These are phyloP conservation scores for Cyphomyrus discorhynchus DNA, from an alignment of 2,113 vertebrate genomes.

Conservation along the genomic window DNA sequence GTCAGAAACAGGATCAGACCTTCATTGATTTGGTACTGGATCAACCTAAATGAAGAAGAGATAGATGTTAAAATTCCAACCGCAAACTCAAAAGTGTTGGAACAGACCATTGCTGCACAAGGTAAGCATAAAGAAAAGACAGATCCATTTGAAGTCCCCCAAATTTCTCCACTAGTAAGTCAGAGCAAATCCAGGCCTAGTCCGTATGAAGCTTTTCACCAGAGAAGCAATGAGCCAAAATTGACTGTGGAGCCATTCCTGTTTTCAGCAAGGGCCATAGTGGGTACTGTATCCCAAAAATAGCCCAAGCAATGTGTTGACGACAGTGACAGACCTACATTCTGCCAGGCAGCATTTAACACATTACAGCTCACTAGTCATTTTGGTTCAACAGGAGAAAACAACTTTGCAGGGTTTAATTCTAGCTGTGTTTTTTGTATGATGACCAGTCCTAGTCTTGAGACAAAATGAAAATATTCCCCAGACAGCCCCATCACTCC, in stretches of 20 bases:
- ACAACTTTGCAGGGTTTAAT: not conserved
- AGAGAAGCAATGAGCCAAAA: not conserved
- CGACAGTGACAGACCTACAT: not conserved
- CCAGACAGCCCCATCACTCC: not conserved
- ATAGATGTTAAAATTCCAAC: not conserved
- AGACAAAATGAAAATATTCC: not conserved
- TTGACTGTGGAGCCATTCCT: not conserved
- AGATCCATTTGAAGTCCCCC: not conserved
- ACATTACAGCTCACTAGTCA: not conserved
- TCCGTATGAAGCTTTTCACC: not conserved
- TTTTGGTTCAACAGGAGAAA: not conserved
- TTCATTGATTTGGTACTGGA: conserved; percentile 78
- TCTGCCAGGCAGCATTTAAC: not conserved
- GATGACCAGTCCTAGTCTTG: not conserved
- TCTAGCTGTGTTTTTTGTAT: not conserved
- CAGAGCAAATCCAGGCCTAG: not conserved
- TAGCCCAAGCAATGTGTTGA: not conserved
- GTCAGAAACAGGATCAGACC: conserved; percentile 86
- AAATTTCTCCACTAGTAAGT: not conserved
- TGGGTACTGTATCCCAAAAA: not conserved
- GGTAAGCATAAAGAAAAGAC: not conserved
- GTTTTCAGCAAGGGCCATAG: not conserved
- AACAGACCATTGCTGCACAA: not conserved
- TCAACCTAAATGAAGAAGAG: conserved; percentile 64
- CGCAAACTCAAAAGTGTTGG: not conserved